Base-by-base conservation (phyloP, 2,888 invertebrate species). In the Clusia tigrina region DNA sequence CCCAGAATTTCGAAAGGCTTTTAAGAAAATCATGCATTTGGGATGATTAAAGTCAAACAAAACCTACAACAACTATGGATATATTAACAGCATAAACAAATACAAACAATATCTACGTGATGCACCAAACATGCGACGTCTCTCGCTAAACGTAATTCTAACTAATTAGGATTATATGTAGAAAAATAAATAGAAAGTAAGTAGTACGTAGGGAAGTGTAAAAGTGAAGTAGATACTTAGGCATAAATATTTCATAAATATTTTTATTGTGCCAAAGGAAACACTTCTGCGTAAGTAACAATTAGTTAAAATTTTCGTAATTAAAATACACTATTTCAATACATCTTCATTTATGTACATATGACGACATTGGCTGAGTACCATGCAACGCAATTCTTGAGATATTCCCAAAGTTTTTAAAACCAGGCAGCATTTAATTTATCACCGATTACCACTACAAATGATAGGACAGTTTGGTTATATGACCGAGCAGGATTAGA, bases 1-100 rank as follows among this genome's bases (percentile, higher is more conserved):
- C 86, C 95, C 95, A 1, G 98, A 99, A 84, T 99, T 98, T 86
- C 88, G 98, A 70, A 96, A 97, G 86, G 98, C 98, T 59, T 99
- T 99, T 86, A 93, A 96, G 80, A 96, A 95, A 84, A 89, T 98
- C 71, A 90, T 98, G 85, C 88, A 88, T 66, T 86, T 91, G 74
- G 89, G 88, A 75, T 83, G 81, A 83, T 83, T 75, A 72, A 68
- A 62, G 66, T 67, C 69, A 67, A 52, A 60, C 24, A 52, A 37
- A 61, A 2, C 10, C 42, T n/a, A 42, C 42, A 42, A 42, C 12
- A 42, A 42, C n/a, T n/a, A n/a, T 9, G 37, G 37, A 37, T 37
- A n/a, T n/a, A 52, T 20, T 61, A 51, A 55, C 20, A 26, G 54
- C 5, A 22, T 25, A 17, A 18, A 54, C 2, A 54, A 37, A 10